Percentiles rank a stretch among this genome's conserved stretches.
Conservation (phyloP, 2,113 vertebrate species). For the Mastomys natalensis region DNA sequence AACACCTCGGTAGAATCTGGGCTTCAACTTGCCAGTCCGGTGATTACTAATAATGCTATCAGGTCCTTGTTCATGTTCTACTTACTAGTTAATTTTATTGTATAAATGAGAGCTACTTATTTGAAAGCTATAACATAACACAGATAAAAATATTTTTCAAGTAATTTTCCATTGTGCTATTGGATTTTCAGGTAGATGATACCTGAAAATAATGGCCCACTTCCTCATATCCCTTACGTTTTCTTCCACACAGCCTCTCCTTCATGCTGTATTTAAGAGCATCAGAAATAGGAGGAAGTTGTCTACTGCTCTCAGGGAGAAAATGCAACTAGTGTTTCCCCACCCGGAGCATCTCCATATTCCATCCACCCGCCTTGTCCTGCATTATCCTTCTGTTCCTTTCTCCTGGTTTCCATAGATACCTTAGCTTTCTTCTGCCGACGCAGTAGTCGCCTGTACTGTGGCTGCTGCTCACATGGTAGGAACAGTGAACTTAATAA, state of each 20-base stretch:
- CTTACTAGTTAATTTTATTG: slow-evolving; percentile 23
- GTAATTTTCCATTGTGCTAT: not conserved
- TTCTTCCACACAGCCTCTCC: not conserved
- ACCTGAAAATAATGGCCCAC: not conserved
- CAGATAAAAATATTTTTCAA: not conserved
- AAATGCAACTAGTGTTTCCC: not conserved
- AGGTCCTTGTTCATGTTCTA: not conserved
- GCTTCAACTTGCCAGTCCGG: not conserved
- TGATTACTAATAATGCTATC: not conserved
- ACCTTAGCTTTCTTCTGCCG: not conserved
- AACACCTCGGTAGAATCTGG: not conserved
- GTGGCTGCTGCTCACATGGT: not conserved
- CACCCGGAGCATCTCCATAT: not conserved
- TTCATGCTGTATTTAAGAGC: not conserved
- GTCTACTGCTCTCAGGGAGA: not conserved
- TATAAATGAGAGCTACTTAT: not conserved
- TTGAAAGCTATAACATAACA: not conserved
- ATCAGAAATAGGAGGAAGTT: not conserved
- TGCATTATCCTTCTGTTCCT: not conserved
- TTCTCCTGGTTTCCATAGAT: not conserved
- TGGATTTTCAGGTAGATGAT: not conserved
- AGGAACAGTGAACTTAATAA: not conserved
- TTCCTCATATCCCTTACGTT: not conserved
- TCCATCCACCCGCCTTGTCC: not conserved
- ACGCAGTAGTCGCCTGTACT: not conserved